These are phyloP conservation scores for Clusia tigrina DNA, from an alignment of 2,888 invertebrate genomes.

Conservation along the genomic window DNA sequence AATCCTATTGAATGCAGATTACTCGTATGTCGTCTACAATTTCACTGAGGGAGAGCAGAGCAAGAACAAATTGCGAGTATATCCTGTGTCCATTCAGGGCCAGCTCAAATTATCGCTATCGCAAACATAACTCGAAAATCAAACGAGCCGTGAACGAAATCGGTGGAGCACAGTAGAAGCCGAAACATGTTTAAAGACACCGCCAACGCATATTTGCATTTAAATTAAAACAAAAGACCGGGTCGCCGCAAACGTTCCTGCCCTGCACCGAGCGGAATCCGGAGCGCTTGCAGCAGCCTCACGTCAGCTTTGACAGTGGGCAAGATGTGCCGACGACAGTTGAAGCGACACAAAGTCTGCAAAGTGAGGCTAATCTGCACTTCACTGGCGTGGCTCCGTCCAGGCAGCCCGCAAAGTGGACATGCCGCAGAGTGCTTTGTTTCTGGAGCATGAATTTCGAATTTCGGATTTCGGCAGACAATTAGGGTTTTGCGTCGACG, in stretches of 20 bases:
- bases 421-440: constrained; percentile 13
- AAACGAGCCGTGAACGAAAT: constrained; percentile 50
- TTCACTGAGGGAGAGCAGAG: too few species aligned
- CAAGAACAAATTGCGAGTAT: too few species aligned
- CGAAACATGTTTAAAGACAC: not conserved
- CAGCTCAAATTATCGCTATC: constrained; percentile 44
- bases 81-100: not conserved
- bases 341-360: constrained; percentile 51
- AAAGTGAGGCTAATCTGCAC: constrained; percentile 46
- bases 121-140: constrained; percentile 49
- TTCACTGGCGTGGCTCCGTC: constrained; percentile 37
- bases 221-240: constrained; percentile 28
- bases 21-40: too few species aligned
- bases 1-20: too few species aligned
- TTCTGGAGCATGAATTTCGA: constrained; percentile 1
- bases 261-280: not conserved
- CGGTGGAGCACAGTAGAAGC: constrained; percentile 17
- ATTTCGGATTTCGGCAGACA: constrained; percentile 39
- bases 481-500: constrained; percentile 38
- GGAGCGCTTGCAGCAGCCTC: not conserved
- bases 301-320: constrained; percentile 13
- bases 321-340: constrained; percentile 22
- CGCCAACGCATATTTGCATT: constrained; percentile 11
- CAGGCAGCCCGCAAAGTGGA: constrained; percentile 2
- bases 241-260: not conserved